A percentile compares a stretch with the other conserved stretches of the same genome.
Evolutionary conservation across 2,113 vertebrate genomes (phyloP).

Genomic region (Oreochromis aureus): DNA sequence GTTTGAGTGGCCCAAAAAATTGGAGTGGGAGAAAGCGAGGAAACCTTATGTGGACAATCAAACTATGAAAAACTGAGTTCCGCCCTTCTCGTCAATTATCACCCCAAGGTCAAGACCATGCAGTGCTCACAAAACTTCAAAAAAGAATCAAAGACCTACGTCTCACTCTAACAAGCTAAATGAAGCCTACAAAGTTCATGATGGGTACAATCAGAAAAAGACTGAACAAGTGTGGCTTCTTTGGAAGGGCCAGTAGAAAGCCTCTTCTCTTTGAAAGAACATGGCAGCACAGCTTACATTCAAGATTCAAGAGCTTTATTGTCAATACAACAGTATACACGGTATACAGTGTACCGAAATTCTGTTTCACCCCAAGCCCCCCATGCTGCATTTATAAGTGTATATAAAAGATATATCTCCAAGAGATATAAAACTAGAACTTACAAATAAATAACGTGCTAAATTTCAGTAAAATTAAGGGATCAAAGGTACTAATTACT

Average conservation of each 20-base stretch:
- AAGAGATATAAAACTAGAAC: background rate
- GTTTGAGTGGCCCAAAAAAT: background rate
- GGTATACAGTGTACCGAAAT: background rate
- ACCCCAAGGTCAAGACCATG: background rate
- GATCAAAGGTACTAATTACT: background rate
- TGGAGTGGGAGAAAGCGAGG: background rate
- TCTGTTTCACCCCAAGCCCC: background rate
- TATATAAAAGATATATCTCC: background rate
- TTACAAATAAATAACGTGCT: background rate
- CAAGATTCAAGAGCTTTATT: background rate
- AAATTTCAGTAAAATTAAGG: background rate
- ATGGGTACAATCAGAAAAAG: background rate
- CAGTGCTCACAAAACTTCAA: background rate
- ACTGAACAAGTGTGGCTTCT: background rate
- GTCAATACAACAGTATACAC: background rate
- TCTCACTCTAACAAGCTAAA: background rate
- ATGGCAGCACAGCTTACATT: background rate
- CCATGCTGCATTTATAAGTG: background rate
- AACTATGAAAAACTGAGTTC: too few species aligned
- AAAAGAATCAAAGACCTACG: fast-evolving
- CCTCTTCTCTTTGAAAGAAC: background rate
- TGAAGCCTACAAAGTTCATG: background rate
- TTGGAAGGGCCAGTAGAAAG: background rate
- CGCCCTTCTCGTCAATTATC: background rate
- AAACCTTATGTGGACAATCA: background rate